Percentiles rank a stretch among this genome's conserved stretches.
Conservation (phyloP, 2,888 invertebrate genomes). For the Epistrophe grossulariae region DNA sequence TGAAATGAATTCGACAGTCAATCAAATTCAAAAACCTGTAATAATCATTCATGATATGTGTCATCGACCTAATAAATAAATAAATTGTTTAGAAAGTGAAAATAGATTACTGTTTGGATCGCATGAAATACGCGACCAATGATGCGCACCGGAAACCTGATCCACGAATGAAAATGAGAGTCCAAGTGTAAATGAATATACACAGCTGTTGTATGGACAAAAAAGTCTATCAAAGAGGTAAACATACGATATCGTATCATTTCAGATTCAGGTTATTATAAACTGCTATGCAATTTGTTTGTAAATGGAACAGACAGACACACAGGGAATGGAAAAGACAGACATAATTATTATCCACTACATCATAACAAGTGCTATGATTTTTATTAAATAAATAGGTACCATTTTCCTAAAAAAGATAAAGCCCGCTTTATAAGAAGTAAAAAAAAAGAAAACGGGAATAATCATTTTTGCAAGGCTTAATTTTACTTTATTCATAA, state of each 20-base stretch:
- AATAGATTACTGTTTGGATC: constrained; percentile 42
- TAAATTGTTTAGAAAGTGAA: constrained; percentile 54
- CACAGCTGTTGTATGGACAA: neutral
- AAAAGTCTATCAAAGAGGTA: constrained; percentile 13
- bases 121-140: constrained; percentile 23
- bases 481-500: neutral
- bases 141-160: constrained; percentile 58
- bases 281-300: neutral
- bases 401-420: neutral
- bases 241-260: constrained; percentile 30
- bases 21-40: constrained; percentile 32
- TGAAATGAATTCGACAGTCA: constrained; percentile 17
- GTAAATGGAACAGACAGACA: neutral
- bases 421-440: neutral
- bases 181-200: constrained; percentile 3
- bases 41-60: constrained; percentile 4
- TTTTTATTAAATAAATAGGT: neutral
- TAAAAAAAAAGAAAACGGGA: neutral
- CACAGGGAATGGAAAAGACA: too few relatives aligned
- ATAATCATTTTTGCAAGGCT: neutral
- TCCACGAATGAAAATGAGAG: constrained; percentile 62
- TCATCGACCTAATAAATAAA: constrained; percentile 18
- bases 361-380: neutral
- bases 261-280: constrained; percentile 31
- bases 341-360: too few relatives aligned